phyloP scores from a whole-genome alignment of 2,113 vertebrate genomes.

The Suncus etruscus region DNA sequence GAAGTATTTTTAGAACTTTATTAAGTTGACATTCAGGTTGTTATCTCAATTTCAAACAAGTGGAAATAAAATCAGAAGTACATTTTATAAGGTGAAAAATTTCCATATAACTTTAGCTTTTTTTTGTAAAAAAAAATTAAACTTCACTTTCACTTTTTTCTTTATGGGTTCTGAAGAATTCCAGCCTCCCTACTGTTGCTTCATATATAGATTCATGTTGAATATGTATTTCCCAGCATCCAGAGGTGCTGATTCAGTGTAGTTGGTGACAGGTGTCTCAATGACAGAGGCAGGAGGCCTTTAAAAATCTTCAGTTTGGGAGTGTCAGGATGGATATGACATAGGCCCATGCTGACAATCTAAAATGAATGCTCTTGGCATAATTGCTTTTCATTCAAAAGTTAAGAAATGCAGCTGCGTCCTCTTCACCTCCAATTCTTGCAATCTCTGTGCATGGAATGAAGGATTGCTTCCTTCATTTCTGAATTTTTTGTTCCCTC shows the following conservation, averaged over 20 bases:
- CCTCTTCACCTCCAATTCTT: constrained; percentile 73
- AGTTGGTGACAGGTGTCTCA: constrained; percentile 69
- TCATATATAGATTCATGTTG: constrained; percentile 70
- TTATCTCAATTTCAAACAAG: constrained; percentile 57
- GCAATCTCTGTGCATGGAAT: neutral
- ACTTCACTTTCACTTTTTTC: constrained; percentile 70
- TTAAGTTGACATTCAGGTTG: constrained; percentile 24
- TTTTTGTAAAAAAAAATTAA: constrained; percentile 62
- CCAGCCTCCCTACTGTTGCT: constrained; percentile 73
- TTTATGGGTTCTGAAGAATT: constrained; percentile 74
- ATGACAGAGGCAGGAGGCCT: constrained; percentile 71
- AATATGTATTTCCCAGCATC: constrained; percentile 66
- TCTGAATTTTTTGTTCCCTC: constrained; percentile 52
- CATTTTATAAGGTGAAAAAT: constrained; percentile 53
- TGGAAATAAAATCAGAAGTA: constrained; percentile 34
- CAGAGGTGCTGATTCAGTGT: constrained; percentile 80
- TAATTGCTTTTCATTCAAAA: constrained; percentile 77
- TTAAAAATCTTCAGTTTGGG: constrained; percentile 73
- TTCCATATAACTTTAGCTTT: constrained; percentile 55
- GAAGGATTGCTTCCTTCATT: constrained; percentile 43
- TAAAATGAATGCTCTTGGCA: constrained; percentile 66
- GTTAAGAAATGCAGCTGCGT: constrained; percentile 69
- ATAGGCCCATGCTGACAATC: constrained; percentile 59
- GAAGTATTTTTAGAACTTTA: constrained; percentile 7
- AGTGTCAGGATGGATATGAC: constrained; percentile 45